Conservation (phyloP, 2,888 invertebrate genomes). For the Microctonus brassicae region DNA sequence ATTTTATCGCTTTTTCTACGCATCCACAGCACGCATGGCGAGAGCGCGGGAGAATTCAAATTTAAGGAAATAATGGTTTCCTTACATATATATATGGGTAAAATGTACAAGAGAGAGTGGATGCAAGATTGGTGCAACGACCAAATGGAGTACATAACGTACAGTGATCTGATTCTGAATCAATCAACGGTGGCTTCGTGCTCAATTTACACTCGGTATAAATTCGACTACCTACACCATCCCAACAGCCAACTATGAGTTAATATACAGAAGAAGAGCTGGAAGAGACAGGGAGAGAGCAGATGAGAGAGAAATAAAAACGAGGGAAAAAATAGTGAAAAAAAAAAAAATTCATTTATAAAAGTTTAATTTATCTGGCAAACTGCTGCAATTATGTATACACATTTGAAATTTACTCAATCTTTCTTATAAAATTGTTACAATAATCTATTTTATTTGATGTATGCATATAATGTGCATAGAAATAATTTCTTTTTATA, state of each 20-base stretch:
- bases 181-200: slow-evolving; percentile 67
- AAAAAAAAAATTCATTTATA: neutral
- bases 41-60: too few species aligned
- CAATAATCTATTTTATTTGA: neutral
- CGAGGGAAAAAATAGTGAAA: neutral
- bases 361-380: slow-evolving; percentile 5
- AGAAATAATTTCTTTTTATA: neutral
- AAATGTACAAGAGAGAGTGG: slow-evolving; percentile 8
- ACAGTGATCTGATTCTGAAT: slow-evolving; percentile 68
- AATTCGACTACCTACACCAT: slow-evolving; percentile 48
- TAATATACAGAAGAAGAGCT: neutral
- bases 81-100: neutral
- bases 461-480: neutral
- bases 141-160: slow-evolving; percentile 51
- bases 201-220: slow-evolving; percentile 67
- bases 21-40: too few species aligned
- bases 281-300: neutral
- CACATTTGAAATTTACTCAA: neutral
- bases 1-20: too few species aligned
- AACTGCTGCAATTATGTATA: too few species aligned
- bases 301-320: neutral
- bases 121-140: slow-evolving; percentile 45
- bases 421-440: neutral
- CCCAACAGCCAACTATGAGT: neutral
- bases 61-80: too few species aligned